Conservation (phyloP, 2,113 vertebrate genomes). For the Trinectes maculatus region DNA sequence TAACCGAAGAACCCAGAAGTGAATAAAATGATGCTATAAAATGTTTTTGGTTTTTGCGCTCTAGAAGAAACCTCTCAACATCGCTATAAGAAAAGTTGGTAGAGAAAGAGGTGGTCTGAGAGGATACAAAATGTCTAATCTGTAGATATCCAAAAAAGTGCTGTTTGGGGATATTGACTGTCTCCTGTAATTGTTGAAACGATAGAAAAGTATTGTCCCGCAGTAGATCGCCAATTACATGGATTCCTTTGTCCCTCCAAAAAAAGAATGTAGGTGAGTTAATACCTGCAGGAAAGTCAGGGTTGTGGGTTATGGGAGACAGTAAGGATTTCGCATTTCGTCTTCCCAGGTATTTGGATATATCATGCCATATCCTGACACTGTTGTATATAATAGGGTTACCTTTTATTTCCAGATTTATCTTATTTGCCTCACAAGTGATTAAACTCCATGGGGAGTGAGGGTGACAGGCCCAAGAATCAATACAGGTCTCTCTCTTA, state of each 20-base stretch:
- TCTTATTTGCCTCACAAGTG: not conserved
- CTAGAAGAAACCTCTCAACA: not conserved
- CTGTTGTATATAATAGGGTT: too few relatives aligned
- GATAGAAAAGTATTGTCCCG: not conserved
- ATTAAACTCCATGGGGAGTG: not conserved
- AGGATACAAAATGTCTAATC: not conserved
- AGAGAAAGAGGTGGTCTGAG: not conserved
- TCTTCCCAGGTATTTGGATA: too few relatives aligned
- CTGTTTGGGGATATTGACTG: not conserved
- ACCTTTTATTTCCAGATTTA: not conserved
- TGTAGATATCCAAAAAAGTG: conserved; percentile 1
- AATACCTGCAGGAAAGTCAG: too few relatives aligned
- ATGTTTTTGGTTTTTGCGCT: not conserved
- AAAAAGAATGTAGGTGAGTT: too few relatives aligned
- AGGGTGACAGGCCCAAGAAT: not conserved
- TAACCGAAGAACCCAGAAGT: not conserved
- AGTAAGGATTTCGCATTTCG: too few relatives aligned
- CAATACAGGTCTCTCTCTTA: not conserved
- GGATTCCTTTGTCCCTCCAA: too few relatives aligned
- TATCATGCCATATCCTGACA: too few relatives aligned
- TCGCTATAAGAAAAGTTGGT: not conserved
- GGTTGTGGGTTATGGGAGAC: too few relatives aligned
- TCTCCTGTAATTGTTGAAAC: not conserved
- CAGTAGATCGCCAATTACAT: too few relatives aligned
- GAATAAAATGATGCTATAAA: not conserved